Percentiles rank a stretch among this genome's conserved stretches.
phyloP scores from a whole-genome alignment of 2,113 vertebrate genomes.

The Balaeniceps rex region DNA sequence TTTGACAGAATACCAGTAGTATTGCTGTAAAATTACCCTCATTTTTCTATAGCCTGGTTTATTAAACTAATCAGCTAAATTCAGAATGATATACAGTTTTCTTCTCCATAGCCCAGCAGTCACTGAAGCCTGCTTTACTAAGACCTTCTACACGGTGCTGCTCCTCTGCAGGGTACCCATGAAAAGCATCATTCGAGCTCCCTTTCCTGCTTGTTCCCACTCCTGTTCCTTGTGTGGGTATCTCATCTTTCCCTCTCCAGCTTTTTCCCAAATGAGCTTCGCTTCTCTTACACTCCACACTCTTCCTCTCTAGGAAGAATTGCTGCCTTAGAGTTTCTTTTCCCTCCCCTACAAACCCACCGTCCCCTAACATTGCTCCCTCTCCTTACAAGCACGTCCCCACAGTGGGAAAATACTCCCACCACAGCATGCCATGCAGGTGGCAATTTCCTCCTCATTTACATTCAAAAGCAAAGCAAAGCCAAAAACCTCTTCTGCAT shows the following conservation, averaged over 20 bases:
- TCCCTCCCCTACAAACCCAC: neutral
- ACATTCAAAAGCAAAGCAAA: neutral
- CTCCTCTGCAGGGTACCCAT: neutral
- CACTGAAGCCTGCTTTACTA: neutral
- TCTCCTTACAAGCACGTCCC: neutral
- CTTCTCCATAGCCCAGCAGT: neutral
- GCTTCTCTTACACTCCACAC: neutral
- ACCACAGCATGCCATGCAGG: neutral
- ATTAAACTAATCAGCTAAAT: neutral
- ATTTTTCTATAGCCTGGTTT: neutral
- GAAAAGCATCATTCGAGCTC: neutral
- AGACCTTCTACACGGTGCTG: neutral
- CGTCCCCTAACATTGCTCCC: neutral
- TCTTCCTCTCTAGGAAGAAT: neutral
- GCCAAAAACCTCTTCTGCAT: neutral
- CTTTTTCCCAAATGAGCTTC: neutral
- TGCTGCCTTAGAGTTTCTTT: neutral
- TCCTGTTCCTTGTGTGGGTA: neutral
- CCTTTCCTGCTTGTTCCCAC: neutral
- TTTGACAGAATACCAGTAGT: neutral
- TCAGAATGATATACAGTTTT: neutral
- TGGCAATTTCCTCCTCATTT: neutral
- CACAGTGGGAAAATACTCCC: neutral
- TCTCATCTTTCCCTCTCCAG: neutral
- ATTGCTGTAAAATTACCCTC: neutral